Conservation (phyloP, 2,888 invertebrate genomes). For the Rhorus exstirpatorius region DNA sequence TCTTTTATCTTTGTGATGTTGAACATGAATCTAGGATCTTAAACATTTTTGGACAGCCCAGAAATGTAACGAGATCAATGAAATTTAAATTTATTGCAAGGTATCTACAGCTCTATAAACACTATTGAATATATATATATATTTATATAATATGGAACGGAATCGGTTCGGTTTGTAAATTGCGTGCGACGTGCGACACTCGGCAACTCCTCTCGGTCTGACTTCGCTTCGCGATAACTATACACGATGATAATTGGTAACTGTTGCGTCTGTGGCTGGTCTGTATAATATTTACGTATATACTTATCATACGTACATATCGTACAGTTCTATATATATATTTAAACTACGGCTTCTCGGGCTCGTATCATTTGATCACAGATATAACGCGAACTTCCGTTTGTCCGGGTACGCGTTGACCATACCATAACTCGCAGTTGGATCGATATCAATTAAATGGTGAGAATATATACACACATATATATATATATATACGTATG, state of each 20-base stretch:
- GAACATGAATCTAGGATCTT: too few relatives aligned
- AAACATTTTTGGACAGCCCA: too few relatives aligned
- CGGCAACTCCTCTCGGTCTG: slow-evolving; percentile 15
- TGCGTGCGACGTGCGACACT: slow-evolving; percentile 47
- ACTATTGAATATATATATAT: too few relatives aligned
- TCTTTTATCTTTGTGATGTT: too few relatives aligned
- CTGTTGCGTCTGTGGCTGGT: slow-evolving; percentile 61
- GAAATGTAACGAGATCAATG: too few relatives aligned
- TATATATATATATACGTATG: too few relatives aligned
- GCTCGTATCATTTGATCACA: slow-evolving; percentile 46
- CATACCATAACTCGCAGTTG: background rate
- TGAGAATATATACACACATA: background rate
- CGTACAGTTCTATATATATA: slow-evolving; percentile 5
- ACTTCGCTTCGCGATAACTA: slow-evolving; percentile 45
- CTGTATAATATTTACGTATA: slow-evolving; percentile 28
- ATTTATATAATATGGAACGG: too few relatives aligned
- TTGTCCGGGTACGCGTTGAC: slow-evolving; percentile 14
- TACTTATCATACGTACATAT: background rate
- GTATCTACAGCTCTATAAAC: too few relatives aligned
- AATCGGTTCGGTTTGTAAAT: slow-evolving; percentile 9
- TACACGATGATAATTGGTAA: slow-evolving; percentile 57
- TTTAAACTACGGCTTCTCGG: background rate
- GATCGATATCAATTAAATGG: slow-evolving; percentile 35
- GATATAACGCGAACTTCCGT: slow-evolving; percentile 51
- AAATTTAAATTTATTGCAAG: too few relatives aligned